Conservation (phyloP, 2,888 invertebrate species). For the Heliconius charithonia region DNA sequence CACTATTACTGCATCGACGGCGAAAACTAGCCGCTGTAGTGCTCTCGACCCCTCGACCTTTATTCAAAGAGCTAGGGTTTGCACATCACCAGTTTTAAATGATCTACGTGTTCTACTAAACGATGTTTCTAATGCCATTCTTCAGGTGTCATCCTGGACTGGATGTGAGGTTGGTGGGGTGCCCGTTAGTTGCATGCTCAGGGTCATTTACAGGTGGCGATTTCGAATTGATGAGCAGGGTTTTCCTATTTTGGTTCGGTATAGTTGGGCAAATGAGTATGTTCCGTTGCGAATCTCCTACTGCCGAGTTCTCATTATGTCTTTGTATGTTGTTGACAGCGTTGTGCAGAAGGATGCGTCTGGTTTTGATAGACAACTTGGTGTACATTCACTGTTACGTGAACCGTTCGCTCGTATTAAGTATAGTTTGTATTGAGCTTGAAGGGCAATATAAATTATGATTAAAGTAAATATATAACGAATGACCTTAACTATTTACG, state of each 20-base stretch:
- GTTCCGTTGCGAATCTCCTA: conserved; percentile 60
- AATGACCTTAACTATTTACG: too few species aligned
- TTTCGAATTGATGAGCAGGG: conserved; percentile 76
- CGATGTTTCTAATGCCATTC: conserved; percentile 41
- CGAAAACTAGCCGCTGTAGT: conserved; percentile 70
- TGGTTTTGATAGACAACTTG: conserved; percentile 47
- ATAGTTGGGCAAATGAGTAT: conserved; percentile 70
- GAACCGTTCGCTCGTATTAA: conserved; percentile 48
- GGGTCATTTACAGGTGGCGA: conserved; percentile 81
- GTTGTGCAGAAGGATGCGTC: conserved; percentile 44
- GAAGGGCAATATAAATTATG: not conserved
- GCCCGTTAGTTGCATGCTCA: conserved; percentile 68
- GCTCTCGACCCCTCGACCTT: conserved; percentile 79
- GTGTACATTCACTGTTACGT: conserved; percentile 40
- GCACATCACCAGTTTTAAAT: conserved; percentile 57
- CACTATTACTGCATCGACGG: conserved; percentile 59
- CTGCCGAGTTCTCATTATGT: conserved; percentile 43
- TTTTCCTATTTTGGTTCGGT: conserved; percentile 75
- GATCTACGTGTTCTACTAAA: conserved; percentile 53
- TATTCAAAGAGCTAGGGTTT: conserved; percentile 71
- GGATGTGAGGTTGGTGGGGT: conserved; percentile 60
- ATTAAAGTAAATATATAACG: too few species aligned
- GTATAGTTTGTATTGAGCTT: conserved; percentile 32
- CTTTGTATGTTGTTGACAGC: conserved; percentile 46
- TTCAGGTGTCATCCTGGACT: conserved; percentile 52